Evolutionary conservation across 2,888 invertebrate genomes (phyloP).

Genomic region (Mythimna ferrago): DNA sequence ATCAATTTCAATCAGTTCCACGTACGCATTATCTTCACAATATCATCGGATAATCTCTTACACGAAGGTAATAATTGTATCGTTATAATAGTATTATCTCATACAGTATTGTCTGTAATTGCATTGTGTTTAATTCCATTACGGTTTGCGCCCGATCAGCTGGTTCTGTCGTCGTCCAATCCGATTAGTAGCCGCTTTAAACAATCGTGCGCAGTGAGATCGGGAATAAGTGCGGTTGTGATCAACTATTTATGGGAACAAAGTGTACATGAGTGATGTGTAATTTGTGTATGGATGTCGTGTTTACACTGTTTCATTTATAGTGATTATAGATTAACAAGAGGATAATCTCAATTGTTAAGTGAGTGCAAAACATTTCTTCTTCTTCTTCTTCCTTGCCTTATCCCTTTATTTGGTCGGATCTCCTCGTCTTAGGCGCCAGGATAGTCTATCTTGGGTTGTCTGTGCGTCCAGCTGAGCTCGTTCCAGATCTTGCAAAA

Average conservation of each 20-base stretch:
- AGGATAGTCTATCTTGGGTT: too few species aligned
- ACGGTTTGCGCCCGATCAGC: constrained; percentile 74
- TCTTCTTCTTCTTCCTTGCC: too few species aligned
- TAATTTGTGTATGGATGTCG: too few species aligned
- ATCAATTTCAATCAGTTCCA: constrained; percentile 47
- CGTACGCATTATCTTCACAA: constrained; percentile 37
- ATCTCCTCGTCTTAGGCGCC: too few species aligned
- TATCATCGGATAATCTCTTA: constrained; percentile 53
- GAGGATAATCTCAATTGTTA: too few species aligned
- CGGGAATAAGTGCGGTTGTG: constrained; percentile 54
- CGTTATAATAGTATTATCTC: constrained; percentile 67
- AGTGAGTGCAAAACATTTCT: too few species aligned
- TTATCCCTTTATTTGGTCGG: too few species aligned
- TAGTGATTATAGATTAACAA: too few species aligned
- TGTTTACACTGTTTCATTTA: too few species aligned
- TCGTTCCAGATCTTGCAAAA: too few species aligned
- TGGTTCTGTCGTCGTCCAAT: constrained; percentile 70
- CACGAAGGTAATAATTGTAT: constrained; percentile 53
- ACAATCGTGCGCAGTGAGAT: constrained; percentile 54
- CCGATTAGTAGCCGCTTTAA: constrained; percentile 77
- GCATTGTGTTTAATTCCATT: constrained; percentile 83
- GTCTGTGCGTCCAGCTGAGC: too few species aligned
- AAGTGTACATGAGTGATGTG: too few species aligned
- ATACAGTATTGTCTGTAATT: constrained; percentile 79
- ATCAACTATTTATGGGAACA: constrained; percentile 43